Percentiles rank a stretch among this genome's conserved stretches.
These are phyloP conservation scores for Aphidius ervi DNA, from an alignment of 1,140 invertebrate genomes.

Conservation along the genomic window DNA sequence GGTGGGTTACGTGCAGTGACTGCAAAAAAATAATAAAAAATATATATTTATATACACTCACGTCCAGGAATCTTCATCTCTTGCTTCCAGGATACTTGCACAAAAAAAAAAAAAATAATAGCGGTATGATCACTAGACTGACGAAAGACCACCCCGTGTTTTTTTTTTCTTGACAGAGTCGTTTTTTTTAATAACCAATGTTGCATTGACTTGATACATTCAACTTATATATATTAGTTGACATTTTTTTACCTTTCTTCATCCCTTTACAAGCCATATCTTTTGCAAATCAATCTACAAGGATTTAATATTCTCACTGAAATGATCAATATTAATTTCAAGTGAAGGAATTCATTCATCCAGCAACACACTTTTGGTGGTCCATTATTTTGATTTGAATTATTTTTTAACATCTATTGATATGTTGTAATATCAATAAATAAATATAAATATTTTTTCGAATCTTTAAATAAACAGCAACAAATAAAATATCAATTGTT, in stretches of 20 bases:
- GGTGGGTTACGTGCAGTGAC: conserved; percentile 24
- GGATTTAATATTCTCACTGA: too few relatives aligned
- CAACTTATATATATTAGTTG: conserved; percentile 25
- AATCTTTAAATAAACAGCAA: too few relatives aligned
- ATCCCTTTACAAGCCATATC: neutral
- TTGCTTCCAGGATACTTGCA: conserved; percentile 27
- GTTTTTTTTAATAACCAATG: too few relatives aligned
- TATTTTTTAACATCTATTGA: neutral
- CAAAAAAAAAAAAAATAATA: conserved; percentile 13
- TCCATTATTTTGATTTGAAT: neutral
- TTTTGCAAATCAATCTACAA: neutral
- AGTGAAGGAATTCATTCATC: neutral
- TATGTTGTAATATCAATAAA: too few relatives aligned
- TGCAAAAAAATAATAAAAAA: conserved; percentile 22
- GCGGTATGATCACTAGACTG: conserved; percentile 29
- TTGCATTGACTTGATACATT: too few relatives aligned
- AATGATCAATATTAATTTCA: neutral
- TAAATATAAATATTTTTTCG: too few relatives aligned
- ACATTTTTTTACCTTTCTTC: neutral
- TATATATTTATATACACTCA: conserved; percentile 14
- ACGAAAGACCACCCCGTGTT: conserved; percentile 28
- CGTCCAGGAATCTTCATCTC: neutral
- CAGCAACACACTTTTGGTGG: neutral
- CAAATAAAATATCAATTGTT: too few relatives aligned
- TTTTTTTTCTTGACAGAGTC: too few relatives aligned